Percentiles rank a stretch among this genome's conserved stretches.
Conservation (phyloP, 2,113 vertebrate species). For the Nerophis ophidion region DNA sequence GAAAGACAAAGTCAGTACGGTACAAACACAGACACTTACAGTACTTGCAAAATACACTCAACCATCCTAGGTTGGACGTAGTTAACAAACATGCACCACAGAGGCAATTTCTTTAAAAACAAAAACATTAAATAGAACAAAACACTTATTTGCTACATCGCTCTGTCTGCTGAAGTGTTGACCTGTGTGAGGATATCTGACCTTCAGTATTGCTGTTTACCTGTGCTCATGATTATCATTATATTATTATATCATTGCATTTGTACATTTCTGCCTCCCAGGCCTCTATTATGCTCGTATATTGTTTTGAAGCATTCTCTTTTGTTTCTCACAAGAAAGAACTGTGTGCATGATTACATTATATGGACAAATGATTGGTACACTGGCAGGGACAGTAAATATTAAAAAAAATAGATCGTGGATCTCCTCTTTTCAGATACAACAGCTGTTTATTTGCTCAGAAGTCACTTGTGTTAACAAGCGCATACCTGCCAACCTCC, state of each 20-base stretch:
- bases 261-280: constrained; percentile 32
- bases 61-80: constrained; percentile 37
- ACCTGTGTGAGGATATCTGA: constrained; percentile 8
- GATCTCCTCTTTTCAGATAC: neutral
- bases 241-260: constrained; percentile 31
- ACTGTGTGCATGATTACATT: neutral
- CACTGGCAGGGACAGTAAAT: neutral
- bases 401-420: neutral
- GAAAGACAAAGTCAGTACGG: constrained; percentile 26
- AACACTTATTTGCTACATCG: constrained; percentile 27
- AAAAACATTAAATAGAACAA: constrained; percentile 23
- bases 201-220: constrained; percentile 48
- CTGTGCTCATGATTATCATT: constrained; percentile 25
- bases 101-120: constrained; percentile 16
- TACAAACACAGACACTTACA: constrained; percentile 21
- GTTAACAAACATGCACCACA: constrained; percentile 60
- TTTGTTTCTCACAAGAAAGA: constrained; percentile 15
- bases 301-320: constrained; percentile 22
- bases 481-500: no score
- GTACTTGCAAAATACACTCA: constrained; percentile 25
- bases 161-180: constrained; percentile 27
- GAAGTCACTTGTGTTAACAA: neutral
- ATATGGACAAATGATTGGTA: neutral
- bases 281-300: constrained; percentile 34
- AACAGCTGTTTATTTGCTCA: neutral